Percentiles rank a stretch among this genome's conserved stretches.
Conservation (phyloP, 2,888 invertebrate species). For the Aleiodes leptofemur region DNA sequence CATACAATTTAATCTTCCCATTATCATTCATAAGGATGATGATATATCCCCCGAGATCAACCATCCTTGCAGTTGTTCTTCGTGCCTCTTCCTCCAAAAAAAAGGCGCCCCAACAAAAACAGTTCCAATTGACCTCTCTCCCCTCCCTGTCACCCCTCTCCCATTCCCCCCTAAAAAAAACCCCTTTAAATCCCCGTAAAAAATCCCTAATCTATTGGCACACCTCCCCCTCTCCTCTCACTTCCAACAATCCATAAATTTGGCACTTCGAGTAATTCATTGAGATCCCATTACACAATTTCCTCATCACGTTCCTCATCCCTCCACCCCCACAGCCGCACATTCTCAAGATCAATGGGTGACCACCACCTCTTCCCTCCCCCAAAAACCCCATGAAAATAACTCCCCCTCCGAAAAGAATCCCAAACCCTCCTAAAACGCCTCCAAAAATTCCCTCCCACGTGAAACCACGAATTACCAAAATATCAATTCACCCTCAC, state of each 20-base stretch:
- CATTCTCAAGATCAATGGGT: neutral
- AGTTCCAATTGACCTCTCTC: slow-evolving; percentile 1
- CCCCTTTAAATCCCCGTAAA: no score
- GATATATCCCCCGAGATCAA: slow-evolving; percentile 96
- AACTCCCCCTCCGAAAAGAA: no score
- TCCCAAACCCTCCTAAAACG: no score
- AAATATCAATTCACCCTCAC: slow-evolving; percentile 18
- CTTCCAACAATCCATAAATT: no score
- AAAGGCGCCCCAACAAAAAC: neutral
- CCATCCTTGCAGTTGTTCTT: slow-evolving; percentile 76
- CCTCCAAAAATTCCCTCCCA: no score
- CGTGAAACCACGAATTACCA: neutral
- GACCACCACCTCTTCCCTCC: no score
- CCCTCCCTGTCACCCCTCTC: neutral
- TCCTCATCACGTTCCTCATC: slow-evolving; percentile 12
- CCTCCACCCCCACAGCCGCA: neutral
- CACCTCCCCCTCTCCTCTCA: no score
- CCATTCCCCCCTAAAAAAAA: neutral
- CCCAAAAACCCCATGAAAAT: no score
- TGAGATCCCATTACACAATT: slow-evolving; percentile 2
- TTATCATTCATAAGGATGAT: slow-evolving; percentile 95
- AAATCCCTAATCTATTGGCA: no score
- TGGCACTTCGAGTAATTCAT: neutral
- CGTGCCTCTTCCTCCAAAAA: no score
- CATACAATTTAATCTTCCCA: slow-evolving; percentile 95